Percentiles rank a stretch among this genome's conserved stretches.
These are phyloP conservation scores for Lacerta agilis DNA, from an alignment of 2,797 vertebrate genomes.

Conservation along the genomic window DNA sequence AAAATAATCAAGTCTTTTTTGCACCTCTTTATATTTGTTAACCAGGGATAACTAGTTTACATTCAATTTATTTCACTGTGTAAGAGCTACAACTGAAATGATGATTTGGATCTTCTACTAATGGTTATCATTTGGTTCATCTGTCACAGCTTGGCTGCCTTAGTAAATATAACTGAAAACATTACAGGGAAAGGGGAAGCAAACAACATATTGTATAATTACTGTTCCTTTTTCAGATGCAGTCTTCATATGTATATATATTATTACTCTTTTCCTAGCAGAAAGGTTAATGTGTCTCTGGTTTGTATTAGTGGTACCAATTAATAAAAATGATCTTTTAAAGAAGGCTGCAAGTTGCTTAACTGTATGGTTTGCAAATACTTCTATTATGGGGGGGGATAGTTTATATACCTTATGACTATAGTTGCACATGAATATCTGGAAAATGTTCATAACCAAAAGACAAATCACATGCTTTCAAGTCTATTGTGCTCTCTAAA, in stretches of 20 bases:
- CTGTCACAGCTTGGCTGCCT: background rate
- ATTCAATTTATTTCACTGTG: background rate
- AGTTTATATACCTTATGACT: background rate
- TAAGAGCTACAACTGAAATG: background rate
- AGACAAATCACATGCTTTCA: slow-evolving; percentile 21
- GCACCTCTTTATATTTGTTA: background rate
- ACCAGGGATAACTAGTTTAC: background rate
- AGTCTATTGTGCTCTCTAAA: background rate
- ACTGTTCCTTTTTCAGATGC: background rate
- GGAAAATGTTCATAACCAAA: background rate
- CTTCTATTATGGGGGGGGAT: background rate
- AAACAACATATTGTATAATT: background rate
- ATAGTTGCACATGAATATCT: background rate
- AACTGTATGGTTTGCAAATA: background rate
- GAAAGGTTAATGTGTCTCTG: background rate
- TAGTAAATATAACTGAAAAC: background rate
- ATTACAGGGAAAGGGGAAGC: background rate
- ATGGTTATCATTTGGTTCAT: background rate
- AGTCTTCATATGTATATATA: background rate
- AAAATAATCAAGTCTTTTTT: background rate
- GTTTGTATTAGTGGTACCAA: background rate
- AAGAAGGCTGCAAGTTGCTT: background rate
- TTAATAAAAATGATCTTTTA: background rate
- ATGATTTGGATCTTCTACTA: too few relatives aligned
- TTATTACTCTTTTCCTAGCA: background rate